A percentile compares a stretch with the other conserved stretches of the same genome.
Evolutionary conservation across 2,888 invertebrate genomes (phyloP).

Genomic region (Romanomermis culicivorax): DNA sequence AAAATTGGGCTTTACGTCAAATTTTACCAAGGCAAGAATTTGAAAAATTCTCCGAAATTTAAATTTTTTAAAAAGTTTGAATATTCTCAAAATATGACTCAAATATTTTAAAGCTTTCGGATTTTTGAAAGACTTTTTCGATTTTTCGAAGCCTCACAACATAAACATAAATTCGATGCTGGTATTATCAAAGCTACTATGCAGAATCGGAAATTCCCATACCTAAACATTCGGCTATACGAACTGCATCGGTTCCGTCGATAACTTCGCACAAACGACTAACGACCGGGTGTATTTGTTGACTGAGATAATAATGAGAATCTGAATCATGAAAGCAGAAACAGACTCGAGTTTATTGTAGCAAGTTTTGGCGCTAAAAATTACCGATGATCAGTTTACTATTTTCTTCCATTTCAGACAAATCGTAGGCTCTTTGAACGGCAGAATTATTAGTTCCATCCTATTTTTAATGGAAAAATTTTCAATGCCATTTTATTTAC

Average conservation of each 20-base stretch:
- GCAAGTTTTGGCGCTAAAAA: not conserved
- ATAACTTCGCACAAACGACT: conserved; percentile 83
- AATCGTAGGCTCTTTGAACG: conserved; percentile 75
- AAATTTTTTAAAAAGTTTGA: too few relatives aligned
- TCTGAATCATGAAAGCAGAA: conserved; percentile 36
- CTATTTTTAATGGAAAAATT: conserved; percentile 18
- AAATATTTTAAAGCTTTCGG: too few relatives aligned
- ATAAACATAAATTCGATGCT: too few relatives aligned
- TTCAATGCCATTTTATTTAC: too few relatives aligned
- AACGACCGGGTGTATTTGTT: conserved; percentile 89
- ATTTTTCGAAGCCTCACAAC: too few relatives aligned
- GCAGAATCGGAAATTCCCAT: conserved; percentile 32
- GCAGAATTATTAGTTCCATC: conserved; percentile 54
- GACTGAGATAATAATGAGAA: conserved; percentile 66
- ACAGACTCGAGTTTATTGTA: not conserved
- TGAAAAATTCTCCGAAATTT: too few relatives aligned
- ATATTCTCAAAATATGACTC: too few relatives aligned
- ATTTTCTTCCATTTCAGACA: conserved; percentile 56
- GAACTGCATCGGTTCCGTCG: conserved; percentile 68
- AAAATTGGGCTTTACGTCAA: too few relatives aligned
- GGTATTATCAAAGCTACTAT: too few relatives aligned
- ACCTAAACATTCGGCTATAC: conserved; percentile 72
- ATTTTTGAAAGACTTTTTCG: too few relatives aligned
- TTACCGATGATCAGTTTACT: conserved; percentile 33
- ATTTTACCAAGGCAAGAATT: too few relatives aligned